phyloP scores from a whole-genome alignment of 2,888 invertebrate species.

The Cephus pulcher region DNA sequence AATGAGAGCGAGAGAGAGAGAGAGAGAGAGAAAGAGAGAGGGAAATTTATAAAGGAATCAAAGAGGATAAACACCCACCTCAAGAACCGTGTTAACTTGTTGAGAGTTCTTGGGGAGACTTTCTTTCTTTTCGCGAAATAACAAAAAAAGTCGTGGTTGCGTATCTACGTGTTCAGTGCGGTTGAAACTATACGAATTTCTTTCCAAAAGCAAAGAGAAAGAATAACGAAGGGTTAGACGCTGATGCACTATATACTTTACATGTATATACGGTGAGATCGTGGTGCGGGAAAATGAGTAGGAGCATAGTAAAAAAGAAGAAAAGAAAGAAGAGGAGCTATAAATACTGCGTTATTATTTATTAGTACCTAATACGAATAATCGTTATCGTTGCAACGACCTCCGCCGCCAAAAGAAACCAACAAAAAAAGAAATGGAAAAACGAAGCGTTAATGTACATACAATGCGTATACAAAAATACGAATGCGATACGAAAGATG shows the following conservation, averaged over 20 bases:
- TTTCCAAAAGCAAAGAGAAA: not conserved
- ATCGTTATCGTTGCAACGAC: slow-evolving; percentile 4
- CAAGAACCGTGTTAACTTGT: slow-evolving; percentile 64
- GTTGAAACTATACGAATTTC: not conserved
- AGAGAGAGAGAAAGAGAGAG: slow-evolving; percentile 38
- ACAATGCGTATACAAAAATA: slow-evolving; percentile 25
- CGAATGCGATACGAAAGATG: slow-evolving; percentile 40
- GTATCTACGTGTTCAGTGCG: not conserved
- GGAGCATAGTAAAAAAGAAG: not conserved
- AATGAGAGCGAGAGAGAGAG: slow-evolving; percentile 1
- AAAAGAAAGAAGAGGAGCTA: not conserved
- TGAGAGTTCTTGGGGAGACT: slow-evolving; percentile 59
- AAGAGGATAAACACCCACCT: slow-evolving; percentile 29
- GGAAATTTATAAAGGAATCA: slow-evolving; percentile 37
- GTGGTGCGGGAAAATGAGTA: not conserved
- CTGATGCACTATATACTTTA: slow-evolving; percentile 20
- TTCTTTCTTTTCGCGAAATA: slow-evolving; percentile 13
- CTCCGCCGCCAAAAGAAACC: not conserved
- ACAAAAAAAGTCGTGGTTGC: slow-evolving; percentile 11
- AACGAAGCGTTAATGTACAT: slow-evolving; percentile 15
- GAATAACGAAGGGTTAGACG: not conserved
- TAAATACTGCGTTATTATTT: not conserved
- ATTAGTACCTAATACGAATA: not conserved
- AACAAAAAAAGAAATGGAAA: slow-evolving; percentile 14
- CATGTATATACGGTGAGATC: slow-evolving; percentile 36